Base-by-base conservation (phyloP, 2,888 invertebrate genomes). In the Noctua comes region DNA sequence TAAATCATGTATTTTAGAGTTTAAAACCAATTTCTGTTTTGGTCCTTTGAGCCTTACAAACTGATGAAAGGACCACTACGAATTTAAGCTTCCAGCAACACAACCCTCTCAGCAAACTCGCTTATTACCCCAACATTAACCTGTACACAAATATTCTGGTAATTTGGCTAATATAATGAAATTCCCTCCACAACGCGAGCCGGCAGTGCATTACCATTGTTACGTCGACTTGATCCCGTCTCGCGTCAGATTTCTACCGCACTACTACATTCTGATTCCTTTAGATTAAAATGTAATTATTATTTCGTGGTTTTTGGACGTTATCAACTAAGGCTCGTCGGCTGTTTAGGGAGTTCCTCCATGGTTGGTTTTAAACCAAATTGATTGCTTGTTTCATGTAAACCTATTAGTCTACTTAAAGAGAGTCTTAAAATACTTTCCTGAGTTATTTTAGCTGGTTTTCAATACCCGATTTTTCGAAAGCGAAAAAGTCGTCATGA, bases 201-300 rank as follows among this genome's bases (percentile, higher is more conserved):
- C 77, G 59, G 68, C 36, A 43, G 76, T 84, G 69, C 74, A 78
- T 76, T 79, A 76, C 79, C 73, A 68, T 74, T 86, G 83, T 83
- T 76, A 68, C 51, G 65, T n/a, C 48, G 78, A 79, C 86, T 76
- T 85, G 81, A 88, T 79, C 85, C 76, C 64, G 73, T 84, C 83
- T 57, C 66, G 43, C 79, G 90, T 86, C 86, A 75, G 79, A 77
- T 88, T 82, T 77, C 62, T 65, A 64, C 66, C 24, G 48, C 65
- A 43, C 72, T n/a, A 75, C 57, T 72, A 76, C 21, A 31, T 74
- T 86, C 27, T 82, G 62, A 73, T 78, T 70, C 65, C 36, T 66
- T 78, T 70, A 70, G 0, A 66, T n/a, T 70, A 1, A 51, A 59
- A 65, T 77, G 8, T 27, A 43, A 69, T 43, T 36, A 59, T 74